These are phyloP conservation scores for Heterocephalus glaber DNA, from an alignment of 2,113 vertebrate genomes.

Conservation along the genomic window DNA sequence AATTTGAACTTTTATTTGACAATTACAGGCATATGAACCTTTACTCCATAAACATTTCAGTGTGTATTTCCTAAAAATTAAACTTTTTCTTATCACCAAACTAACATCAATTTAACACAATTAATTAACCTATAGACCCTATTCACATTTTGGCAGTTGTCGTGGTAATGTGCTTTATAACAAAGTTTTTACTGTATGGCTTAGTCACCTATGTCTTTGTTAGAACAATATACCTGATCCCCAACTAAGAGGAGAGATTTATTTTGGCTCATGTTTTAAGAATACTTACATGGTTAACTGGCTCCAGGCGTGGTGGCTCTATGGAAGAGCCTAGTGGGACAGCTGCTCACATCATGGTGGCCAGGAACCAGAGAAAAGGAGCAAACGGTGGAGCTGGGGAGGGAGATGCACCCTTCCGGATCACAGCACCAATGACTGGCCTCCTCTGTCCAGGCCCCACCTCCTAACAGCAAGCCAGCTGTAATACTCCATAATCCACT, in stretches of 20 bases:
- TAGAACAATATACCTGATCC: not conserved
- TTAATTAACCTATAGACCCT: not conserved
- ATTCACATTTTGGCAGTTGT: not conserved
- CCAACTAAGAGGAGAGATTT: not conserved
- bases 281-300: not conserved
- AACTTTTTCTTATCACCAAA: not conserved
- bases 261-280: not conserved
- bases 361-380: not conserved
- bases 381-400: not conserved
- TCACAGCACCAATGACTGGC: not conserved
- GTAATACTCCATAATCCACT: not conserved
- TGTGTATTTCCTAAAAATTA: not conserved
- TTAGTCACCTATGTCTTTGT: not conserved
- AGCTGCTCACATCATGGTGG: not conserved
- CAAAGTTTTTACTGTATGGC: not conserved
- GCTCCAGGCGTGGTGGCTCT: not conserved
- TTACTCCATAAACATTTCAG: not conserved
- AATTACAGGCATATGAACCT: not conserved
- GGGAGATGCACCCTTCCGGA: not conserved
- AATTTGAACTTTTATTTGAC: not conserved
- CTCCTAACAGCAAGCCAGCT: not conserved
- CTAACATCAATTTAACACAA: not conserved
- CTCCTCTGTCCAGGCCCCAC: not conserved
- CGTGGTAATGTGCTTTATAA: not conserved
- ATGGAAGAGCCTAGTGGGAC: not conserved